These are phyloP conservation scores for Synergus itoensis DNA, from an alignment of 2,888 invertebrate species.

Conservation along the genomic window DNA sequence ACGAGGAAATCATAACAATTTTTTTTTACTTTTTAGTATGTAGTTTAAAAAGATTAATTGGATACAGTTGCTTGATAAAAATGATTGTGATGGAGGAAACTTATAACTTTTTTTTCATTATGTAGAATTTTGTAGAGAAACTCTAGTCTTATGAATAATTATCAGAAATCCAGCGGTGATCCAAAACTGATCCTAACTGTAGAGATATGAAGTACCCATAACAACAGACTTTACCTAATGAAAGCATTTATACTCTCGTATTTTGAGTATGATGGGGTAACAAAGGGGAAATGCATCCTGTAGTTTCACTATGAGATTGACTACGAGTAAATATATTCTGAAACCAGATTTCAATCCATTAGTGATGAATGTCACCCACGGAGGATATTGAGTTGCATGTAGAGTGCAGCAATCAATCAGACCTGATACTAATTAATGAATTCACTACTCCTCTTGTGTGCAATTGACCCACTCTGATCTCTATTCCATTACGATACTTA, in stretches of 20 bases:
- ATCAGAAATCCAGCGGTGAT: too few relatives aligned
- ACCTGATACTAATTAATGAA: conserved; percentile 23
- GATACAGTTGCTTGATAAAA: too few relatives aligned
- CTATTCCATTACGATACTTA: neutral
- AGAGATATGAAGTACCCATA: too few relatives aligned
- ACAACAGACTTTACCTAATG: neutral
- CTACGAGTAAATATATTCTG: neutral
- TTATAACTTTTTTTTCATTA: too few relatives aligned
- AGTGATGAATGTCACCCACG: neutral
- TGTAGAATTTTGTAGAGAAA: too few relatives aligned
- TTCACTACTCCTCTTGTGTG: conserved; percentile 10
- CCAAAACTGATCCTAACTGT: too few relatives aligned
- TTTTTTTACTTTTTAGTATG: neutral
- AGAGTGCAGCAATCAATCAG: conserved; percentile 22
- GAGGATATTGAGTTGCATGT: neutral
- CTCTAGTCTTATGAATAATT: too few relatives aligned
- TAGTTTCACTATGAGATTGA: neutral
- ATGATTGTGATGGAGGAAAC: too few relatives aligned
- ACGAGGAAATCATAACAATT: neutral
- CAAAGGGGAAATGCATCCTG: neutral
- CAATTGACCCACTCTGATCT: conserved; percentile 28
- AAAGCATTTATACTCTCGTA: neutral
- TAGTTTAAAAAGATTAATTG: too few relatives aligned
- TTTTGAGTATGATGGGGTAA: neutral
- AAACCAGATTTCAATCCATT: conserved; percentile 21